These are phyloP conservation scores for Augochlorella aurata DNA, from an alignment of 2,888 invertebrate species.

Conservation along the genomic window DNA sequence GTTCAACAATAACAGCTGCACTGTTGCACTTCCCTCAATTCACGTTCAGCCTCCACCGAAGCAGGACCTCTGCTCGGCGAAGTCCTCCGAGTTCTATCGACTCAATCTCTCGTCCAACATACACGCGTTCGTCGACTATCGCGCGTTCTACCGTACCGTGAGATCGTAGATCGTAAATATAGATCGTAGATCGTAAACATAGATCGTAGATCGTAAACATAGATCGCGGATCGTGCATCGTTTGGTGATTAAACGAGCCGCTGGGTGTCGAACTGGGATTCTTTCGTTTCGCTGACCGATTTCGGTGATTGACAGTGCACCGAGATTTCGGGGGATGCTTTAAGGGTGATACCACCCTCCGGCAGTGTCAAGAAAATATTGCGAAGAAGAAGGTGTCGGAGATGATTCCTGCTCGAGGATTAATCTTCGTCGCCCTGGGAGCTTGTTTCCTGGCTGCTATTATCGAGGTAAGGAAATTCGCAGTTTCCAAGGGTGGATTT, in stretches of 20 bases:
- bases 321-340: slow-evolving; percentile 41
- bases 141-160: not conserved
- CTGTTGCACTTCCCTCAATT: slow-evolving; percentile 73
- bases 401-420: slow-evolving; percentile 55
- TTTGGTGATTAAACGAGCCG: not conserved
- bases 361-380: slow-evolving; percentile 19
- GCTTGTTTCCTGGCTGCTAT: slow-evolving; percentile 48
- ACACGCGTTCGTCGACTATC: not conserved
- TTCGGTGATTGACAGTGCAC: slow-evolving; percentile 25
- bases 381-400: slow-evolving; percentile 22
- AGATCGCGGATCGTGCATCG: not conserved
- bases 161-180: not conserved
- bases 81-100: not conserved
- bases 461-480: slow-evolving; percentile 54
- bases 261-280: not conserved
- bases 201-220: not conserved
- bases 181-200: not conserved
- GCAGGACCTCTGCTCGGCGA: slow-evolving; percentile 51
- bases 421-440: slow-evolving; percentile 53
- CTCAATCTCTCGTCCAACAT: not conserved
- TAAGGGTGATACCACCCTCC: slow-evolving; percentile 21
- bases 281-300: not conserved
- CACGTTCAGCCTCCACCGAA: slow-evolving; percentile 69
- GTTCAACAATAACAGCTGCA: slow-evolving; percentile 72
- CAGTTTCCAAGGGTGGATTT: not conserved